A percentile compares a stretch with the other conserved stretches of the same genome.
These are phyloP conservation scores for Chionis minor DNA, from an alignment of 2,113 vertebrate species.

Conservation along the genomic window DNA sequence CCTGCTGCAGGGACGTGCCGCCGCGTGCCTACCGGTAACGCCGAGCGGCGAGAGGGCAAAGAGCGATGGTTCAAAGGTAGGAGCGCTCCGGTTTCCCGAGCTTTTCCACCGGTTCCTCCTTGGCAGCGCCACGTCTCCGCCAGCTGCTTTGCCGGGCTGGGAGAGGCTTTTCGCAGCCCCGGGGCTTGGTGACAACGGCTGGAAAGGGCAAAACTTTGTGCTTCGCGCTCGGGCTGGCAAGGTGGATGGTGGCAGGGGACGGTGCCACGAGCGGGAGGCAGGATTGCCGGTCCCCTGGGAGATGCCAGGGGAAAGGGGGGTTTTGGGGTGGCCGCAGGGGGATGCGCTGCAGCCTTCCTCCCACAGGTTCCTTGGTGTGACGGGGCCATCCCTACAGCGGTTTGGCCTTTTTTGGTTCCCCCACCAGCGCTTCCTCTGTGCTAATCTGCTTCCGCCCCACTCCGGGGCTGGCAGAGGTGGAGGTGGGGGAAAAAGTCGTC, in stretches of 20 bases:
- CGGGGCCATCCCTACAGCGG: fast-evolving
- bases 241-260: background rate
- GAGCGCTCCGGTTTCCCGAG: background rate
- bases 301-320: background rate
- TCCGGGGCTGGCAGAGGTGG: background rate
- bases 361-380: fast-evolving
- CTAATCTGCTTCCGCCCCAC: background rate
- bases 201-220: background rate
- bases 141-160: background rate
- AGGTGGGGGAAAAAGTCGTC: background rate
- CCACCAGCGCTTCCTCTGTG: background rate
- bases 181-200: fast-evolving
- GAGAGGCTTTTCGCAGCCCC: background rate
- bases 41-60: background rate
- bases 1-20: background rate
- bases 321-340: background rate
- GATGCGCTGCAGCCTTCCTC: background rate
- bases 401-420: background rate
- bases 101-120: background rate
- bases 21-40: fast-evolving
- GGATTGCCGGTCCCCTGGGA: background rate
- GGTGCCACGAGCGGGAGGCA: background rate
- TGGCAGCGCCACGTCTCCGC: fast-evolving
- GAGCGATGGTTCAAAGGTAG: background rate
- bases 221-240: background rate